Percentiles rank a stretch among this genome's conserved stretches.
Conservation (phyloP, 2,888 invertebrate species). For the Diploptera punctata region DNA sequence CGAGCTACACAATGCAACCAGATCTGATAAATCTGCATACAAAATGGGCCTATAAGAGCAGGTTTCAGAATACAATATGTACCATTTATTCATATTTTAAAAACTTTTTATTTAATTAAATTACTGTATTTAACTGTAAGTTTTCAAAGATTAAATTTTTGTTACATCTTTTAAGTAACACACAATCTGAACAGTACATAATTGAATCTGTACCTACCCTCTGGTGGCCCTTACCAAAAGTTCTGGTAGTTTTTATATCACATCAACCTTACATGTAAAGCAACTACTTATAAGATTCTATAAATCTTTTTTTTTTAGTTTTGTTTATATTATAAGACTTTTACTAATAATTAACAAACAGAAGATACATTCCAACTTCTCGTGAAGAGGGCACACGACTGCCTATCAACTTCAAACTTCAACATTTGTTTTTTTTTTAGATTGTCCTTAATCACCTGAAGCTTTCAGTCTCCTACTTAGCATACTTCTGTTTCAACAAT, state of each 20-base stretch:
- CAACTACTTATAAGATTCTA: constrained; percentile 50
- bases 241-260: constrained; percentile 53
- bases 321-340: constrained; percentile 37
- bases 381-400: not conserved
- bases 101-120: no score
- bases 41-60: constrained; percentile 35
- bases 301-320: constrained; percentile 38
- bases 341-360: constrained; percentile 38
- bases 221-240: constrained; percentile 22
- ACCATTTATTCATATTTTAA: no score
- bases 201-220: constrained; percentile 7
- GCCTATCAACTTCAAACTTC: not conserved
- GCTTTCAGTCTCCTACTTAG: constrained; percentile 42
- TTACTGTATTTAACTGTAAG: no score
- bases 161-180: not conserved
- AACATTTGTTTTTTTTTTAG: constrained; percentile 11
- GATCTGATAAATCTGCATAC: constrained; percentile 41
- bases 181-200: not conserved
- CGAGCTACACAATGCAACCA: constrained; percentile 38
- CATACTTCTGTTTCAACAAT: constrained; percentile 12
- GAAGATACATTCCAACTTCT: constrained; percentile 27
- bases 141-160: no score
- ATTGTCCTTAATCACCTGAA: constrained; percentile 41
- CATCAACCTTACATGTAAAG: constrained; percentile 61
- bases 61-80: constrained; percentile 11